Evolutionary conservation across 2,113 vertebrate genomes (phyloP), one percentile per base, ranked within the genome.

Genomic region (Pseudopodoces humilis): DNA sequence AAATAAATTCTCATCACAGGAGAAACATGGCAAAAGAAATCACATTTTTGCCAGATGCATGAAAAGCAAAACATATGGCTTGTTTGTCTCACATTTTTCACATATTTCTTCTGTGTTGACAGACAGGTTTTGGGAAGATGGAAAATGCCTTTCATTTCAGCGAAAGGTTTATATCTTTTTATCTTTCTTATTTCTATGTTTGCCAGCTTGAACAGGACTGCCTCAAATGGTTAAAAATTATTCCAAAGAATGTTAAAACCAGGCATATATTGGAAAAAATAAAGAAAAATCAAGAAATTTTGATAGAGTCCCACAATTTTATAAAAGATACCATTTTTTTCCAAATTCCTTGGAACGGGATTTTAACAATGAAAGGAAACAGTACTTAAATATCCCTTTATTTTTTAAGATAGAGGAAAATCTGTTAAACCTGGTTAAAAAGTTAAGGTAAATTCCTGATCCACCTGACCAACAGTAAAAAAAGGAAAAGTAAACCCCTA

Each of bases 51-150:
- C 82, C 94, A 96, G 92, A 95, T 94, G 92, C 89, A 94, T 90
- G 82, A 94, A 94, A 96, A 96, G 83, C 28, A 96, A 97, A 97
- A 96, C 92, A 95, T 94, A 96, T 91, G 94, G 94, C 87, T 92
- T 96, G 87, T 95, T 95, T 96, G 85, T 87, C 85, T 93, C 89
- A 92, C 79, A 88, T 95, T 94, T 88, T 97, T 94, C 80, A 3
- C 76, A 86, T 94, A 86, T 92, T 94, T 95, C 60, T 88, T 92
- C 69, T 90, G n/a, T 87, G 91, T 90, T 93, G 91, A 92, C 91
- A 94, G 90, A 82, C 81, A 94, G 62, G 64, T 91, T 93, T 90
- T 88, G 74, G 24, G 59, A 94, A 92, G 86, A 95, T 82, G 50
- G 93, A 95, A 94, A 92, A 21, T 76, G 41, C 58, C n/a, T 95